Percentiles rank a stretch among this genome's conserved stretches.
Conservation (phyloP, 2,888 invertebrate genomes). For the Choristoneura rosaceana region DNA sequence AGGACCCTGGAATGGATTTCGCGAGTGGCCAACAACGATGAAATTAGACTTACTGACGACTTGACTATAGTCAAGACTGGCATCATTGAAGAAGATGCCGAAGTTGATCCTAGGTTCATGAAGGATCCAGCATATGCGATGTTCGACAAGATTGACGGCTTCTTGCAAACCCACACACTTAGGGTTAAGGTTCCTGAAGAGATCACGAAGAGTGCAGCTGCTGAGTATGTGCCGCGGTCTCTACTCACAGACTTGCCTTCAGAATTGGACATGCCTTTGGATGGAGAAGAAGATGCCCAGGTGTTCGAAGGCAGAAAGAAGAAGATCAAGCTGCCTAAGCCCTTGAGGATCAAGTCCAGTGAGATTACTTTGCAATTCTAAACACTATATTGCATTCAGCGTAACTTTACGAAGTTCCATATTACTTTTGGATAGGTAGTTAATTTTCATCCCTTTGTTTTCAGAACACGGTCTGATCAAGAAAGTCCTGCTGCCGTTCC, state of each 20-base stretch:
- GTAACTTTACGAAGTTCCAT: not conserved
- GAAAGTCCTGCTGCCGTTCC: slow-evolving; percentile 93
- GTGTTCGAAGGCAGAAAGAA: slow-evolving; percentile 80
- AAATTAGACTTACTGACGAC: slow-evolving; percentile 91
- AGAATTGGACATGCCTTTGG: slow-evolving; percentile 89
- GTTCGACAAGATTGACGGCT: slow-evolving; percentile 90
- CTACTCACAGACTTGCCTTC: slow-evolving; percentile 87
- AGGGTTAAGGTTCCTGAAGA: slow-evolving; percentile 90
- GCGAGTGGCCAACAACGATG: slow-evolving; percentile 87
- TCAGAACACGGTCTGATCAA: slow-evolving; percentile 93
- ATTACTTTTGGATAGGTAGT: not conserved
- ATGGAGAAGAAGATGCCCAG: slow-evolving; percentile 80
- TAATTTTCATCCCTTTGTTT: slow-evolving; percentile 53
- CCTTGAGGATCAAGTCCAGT: slow-evolving; percentile 83
- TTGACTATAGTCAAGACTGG: slow-evolving; percentile 89
- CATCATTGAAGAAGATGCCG: slow-evolving; percentile 70
- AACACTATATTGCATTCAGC: not conserved
- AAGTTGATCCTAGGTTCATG: slow-evolving; percentile 77
- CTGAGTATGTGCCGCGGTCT: slow-evolving; percentile 87
- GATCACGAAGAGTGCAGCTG: slow-evolving; percentile 83
- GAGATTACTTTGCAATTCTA: slow-evolving; percentile 46
- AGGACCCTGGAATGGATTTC: slow-evolving; percentile 91
- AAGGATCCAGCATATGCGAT: slow-evolving; percentile 86
- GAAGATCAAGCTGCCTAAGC: slow-evolving; percentile 82
- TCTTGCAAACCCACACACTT: slow-evolving; percentile 91